Evolutionary conservation across 1,140 invertebrate genomes (phyloP).

Genomic region (Proctacanthus coquilletti): DNA sequence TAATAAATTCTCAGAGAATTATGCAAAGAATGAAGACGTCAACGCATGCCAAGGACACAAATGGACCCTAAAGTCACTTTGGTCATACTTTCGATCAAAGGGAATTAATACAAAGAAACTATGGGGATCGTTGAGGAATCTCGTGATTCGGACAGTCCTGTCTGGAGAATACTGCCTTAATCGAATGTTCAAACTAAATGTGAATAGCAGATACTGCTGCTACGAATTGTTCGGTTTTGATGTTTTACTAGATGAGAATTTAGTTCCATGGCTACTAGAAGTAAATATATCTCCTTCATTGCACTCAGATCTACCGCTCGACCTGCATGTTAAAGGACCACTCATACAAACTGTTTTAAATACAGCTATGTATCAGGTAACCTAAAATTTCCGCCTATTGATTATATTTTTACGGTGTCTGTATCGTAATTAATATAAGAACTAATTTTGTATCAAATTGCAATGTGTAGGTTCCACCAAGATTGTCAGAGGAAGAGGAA

Average conservation of each 20-base stretch:
- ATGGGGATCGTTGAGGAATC: slow-evolving; percentile 63
- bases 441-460: neutral
- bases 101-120: slow-evolving; percentile 61
- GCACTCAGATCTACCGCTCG: slow-evolving; percentile 81
- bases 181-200: slow-evolving; percentile 49
- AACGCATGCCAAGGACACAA: slow-evolving; percentile 76
- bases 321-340: slow-evolving; percentile 88
- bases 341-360: slow-evolving; percentile 81
- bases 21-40: slow-evolving; percentile 73
- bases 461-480: slow-evolving; percentile 23
- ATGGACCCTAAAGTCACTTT: slow-evolving; percentile 66
- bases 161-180: slow-evolving; percentile 59
- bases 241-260: slow-evolving; percentile 59
- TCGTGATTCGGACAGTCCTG: slow-evolving; percentile 72
- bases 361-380: slow-evolving; percentile 74
- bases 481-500: slow-evolving; percentile 33
- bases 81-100: slow-evolving; percentile 52
- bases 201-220: slow-evolving; percentile 56
- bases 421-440: neutral
- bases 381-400: neutral
- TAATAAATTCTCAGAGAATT: slow-evolving; percentile 79
- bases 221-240: slow-evolving; percentile 76
- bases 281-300: slow-evolving; percentile 92
- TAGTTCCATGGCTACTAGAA: slow-evolving; percentile 92
- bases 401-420: too few relatives aligned